These are phyloP conservation scores for Rafetus swinhoei DNA, from an alignment of 2,113 vertebrate genomes.

Conservation along the genomic window DNA sequence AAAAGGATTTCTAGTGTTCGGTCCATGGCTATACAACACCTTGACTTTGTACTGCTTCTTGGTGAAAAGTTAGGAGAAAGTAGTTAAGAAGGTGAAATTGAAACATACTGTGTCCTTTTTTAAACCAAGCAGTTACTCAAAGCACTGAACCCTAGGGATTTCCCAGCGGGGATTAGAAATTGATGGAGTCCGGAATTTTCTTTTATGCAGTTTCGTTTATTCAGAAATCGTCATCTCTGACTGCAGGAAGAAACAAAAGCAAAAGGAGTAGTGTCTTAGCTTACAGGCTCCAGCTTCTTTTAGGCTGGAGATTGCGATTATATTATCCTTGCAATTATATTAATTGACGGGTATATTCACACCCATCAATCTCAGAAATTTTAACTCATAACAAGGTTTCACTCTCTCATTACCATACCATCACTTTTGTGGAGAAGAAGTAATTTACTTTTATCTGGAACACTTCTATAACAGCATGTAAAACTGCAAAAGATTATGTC, in stretches of 20 bases:
- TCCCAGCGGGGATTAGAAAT: background rate
- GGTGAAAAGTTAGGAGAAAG: background rate
- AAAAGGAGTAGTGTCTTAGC: background rate
- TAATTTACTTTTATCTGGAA: background rate
- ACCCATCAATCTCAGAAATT: background rate
- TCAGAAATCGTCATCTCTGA: background rate
- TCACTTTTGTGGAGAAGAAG: background rate
- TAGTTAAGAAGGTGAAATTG: background rate
- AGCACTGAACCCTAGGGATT: background rate
- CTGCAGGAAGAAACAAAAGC: background rate
- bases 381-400: background rate
- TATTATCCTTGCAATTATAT: background rate
- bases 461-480: background rate
- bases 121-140: background rate
- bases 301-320: background rate
- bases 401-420: background rate
- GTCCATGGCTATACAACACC: background rate
- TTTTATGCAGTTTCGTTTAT: background rate
- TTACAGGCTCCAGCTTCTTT: background rate
- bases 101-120: background rate
- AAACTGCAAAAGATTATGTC: background rate
- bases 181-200: background rate
- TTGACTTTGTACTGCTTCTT: slow-evolving; percentile 10
- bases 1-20: background rate
- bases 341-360: background rate